phyloP scores from a whole-genome alignment of 1,140 invertebrate species.

The Diorhabda carinulata region DNA sequence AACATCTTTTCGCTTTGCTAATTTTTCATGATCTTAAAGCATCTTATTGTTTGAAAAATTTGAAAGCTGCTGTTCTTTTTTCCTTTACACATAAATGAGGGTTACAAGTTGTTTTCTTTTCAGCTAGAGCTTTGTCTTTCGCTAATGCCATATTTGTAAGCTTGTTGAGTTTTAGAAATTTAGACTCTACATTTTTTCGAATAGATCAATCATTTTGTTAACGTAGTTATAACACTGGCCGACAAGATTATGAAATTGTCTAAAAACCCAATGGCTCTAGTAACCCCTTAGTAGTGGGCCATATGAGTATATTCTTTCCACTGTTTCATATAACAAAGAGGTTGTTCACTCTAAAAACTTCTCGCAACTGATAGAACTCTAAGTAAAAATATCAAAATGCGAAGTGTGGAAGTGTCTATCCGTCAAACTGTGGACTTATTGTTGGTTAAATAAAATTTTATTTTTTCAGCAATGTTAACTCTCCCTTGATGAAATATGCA shows the following conservation, averaged over 20 bases:
- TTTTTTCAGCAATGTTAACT: slow-evolving; percentile 24
- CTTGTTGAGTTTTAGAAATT: too few species aligned
- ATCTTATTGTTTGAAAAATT: neutral
- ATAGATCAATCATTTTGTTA: too few species aligned
- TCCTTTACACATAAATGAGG: neutral
- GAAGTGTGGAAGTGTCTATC: neutral
- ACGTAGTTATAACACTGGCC: too few species aligned
- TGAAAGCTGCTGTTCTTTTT: neutral
- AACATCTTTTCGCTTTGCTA: neutral
- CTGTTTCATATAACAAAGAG: neutral
- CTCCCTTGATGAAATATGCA: slow-evolving; percentile 42
- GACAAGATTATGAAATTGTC: too few species aligned
- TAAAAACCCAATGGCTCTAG: neutral
- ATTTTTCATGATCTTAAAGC: neutral
- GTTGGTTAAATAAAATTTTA: too few species aligned
- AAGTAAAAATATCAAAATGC: neutral
- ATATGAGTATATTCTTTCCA: neutral
- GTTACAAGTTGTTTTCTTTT: neutral
- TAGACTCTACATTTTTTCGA: too few species aligned
- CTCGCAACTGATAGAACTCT: neutral
- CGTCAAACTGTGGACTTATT: neutral
- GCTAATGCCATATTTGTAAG: too few species aligned
- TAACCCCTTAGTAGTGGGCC: neutral
- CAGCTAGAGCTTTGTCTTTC: too few species aligned
- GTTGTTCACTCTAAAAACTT: neutral